Percentiles rank a stretch among this genome's conserved stretches.
Evolutionary conservation across 2,888 invertebrate species (phyloP).

Genomic region (Cephus pulcher): DNA sequence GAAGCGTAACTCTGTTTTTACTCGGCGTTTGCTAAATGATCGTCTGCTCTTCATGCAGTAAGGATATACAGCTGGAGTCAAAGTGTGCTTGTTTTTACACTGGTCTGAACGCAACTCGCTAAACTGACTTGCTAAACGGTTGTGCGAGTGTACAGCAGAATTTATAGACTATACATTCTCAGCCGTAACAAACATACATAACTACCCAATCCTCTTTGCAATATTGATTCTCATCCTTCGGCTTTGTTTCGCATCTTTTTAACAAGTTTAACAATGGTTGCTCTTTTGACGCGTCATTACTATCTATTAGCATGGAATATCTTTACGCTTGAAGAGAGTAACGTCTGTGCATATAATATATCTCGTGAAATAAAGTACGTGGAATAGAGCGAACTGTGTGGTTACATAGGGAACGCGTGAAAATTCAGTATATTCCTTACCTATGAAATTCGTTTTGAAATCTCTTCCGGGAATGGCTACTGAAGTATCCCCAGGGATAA

Average conservation of each 20-base stretch:
- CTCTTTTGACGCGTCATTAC: background rate
- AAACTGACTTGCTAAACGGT: background rate
- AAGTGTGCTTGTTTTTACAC: background rate
- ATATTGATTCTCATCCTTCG: background rate
- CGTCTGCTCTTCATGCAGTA: background rate
- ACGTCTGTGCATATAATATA: background rate
- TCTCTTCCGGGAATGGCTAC: background rate
- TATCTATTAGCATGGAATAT: background rate
- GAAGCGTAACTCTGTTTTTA: background rate
- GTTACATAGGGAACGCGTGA: background rate
- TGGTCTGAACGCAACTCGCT: background rate
- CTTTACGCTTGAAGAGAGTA: background rate
- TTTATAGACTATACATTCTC: background rate
- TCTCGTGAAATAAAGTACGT: background rate
- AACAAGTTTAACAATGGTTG: background rate
- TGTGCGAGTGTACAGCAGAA: background rate
- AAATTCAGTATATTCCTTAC: background rate
- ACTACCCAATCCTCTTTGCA: background rate
- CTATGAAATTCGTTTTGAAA: background rate
- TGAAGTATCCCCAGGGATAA: background rate
- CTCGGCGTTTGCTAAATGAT: background rate
- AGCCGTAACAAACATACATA: background rate
- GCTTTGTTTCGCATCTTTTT: background rate
- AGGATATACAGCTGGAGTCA: background rate
- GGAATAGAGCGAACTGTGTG: background rate